Conservation (phyloP, 2,113 vertebrate genomes). For the Gymnocephalus cernua region DNA sequence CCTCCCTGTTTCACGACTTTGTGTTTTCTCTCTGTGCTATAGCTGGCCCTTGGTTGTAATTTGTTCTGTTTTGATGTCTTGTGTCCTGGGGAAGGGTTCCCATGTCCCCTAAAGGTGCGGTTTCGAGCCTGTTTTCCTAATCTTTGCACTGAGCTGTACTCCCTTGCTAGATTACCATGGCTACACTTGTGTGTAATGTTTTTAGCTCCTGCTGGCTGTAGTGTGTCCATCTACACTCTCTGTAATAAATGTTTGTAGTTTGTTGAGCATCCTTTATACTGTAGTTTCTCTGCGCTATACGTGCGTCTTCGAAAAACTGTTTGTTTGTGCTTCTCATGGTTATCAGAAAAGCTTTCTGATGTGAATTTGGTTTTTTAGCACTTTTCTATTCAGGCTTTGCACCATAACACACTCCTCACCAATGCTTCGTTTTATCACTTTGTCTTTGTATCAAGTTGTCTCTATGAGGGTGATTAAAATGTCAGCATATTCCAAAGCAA, state of each 20-base stretch:
- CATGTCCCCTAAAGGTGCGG: neutral
- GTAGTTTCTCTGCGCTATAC: neutral
- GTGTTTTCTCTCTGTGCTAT: slow-evolving; percentile 1
- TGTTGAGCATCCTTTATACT: neutral
- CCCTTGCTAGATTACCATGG: neutral
- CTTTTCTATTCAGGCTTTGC: neutral
- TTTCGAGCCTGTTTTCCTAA: slow-evolving; percentile 12
- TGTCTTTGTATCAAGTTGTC: neutral
- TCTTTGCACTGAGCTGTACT: slow-evolving; percentile 10
- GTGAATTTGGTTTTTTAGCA: neutral
- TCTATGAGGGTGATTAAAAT: neutral
- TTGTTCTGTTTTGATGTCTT: slow-evolving; percentile 16
- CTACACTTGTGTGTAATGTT: neutral
- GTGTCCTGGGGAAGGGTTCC: neutral
- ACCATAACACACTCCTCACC: neutral
- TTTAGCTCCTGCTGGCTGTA: slow-evolving; percentile 31
- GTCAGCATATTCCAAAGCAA: neutral
- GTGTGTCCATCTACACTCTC: slow-evolving; percentile 5
- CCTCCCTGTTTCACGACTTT: neutral
- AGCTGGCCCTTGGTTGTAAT: slow-evolving; percentile 10
- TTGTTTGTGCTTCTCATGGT: neutral
- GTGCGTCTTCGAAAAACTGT: neutral
- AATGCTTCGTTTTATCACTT: neutral
- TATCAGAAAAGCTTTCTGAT: neutral
- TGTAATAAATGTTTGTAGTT: neutral